These are phyloP conservation scores for Hydropsyche tenuis DNA, from an alignment of 1,140 invertebrate genomes.

Conservation along the genomic window DNA sequence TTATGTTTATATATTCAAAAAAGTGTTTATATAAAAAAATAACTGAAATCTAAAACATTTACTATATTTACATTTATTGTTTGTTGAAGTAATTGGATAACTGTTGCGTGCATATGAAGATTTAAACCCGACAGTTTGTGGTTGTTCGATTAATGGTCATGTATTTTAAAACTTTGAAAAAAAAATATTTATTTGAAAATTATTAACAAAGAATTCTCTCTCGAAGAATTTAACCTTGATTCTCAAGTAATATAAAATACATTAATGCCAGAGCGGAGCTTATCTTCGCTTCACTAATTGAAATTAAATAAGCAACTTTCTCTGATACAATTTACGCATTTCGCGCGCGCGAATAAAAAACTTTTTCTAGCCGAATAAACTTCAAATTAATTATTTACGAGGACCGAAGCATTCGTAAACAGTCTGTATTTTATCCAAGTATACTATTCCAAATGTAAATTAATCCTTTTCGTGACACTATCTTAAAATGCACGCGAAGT, in stretches of 20 bases:
- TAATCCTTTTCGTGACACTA: slow-evolving; percentile 29
- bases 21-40: no score
- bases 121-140: not conserved
- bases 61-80: no score
- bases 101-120: slow-evolving; percentile 4
- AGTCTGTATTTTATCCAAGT: not conserved
- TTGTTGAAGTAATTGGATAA: not conserved
- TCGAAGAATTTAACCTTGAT: not conserved
- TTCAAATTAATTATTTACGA: no score
- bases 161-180: not conserved
- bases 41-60: no score
- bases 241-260: not conserved
- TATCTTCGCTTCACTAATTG: slow-evolving; percentile 1
- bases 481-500: slow-evolving; percentile 31
- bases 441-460: not conserved
- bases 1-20: no score
- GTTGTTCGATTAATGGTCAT: not conserved
- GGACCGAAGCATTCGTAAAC: not conserved
- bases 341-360: not conserved
- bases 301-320: slow-evolving; percentile 6
- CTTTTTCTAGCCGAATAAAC: no score
- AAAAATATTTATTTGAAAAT: not conserved
- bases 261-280: not conserved
- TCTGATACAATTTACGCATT: not conserved
- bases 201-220: no score